Percentiles rank a stretch among this genome's conserved stretches.
phyloP scores from a whole-genome alignment of 2,888 invertebrate genomes.

The Orthonevra nobilis region DNA sequence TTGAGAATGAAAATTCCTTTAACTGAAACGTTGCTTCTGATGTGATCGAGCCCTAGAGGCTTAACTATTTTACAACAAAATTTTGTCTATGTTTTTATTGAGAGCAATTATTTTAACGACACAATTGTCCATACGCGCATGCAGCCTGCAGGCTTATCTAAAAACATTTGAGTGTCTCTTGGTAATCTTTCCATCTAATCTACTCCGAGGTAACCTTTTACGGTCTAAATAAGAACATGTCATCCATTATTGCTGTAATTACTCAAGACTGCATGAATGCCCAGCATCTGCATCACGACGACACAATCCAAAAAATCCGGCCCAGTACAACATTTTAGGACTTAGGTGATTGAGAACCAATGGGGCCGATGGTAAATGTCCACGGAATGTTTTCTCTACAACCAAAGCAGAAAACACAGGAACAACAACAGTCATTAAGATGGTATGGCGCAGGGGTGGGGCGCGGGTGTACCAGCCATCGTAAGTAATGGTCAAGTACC shows the following conservation, averaged over 20 bases:
- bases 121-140: too few relatives aligned
- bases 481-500: constrained; percentile 38
- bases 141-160: too few relatives aligned
- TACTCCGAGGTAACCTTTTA: not conserved
- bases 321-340: constrained; percentile 27
- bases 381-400: constrained; percentile 24
- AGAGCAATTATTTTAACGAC: too few relatives aligned
- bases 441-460: not conserved
- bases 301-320: constrained; percentile 40
- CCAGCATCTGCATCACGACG: constrained; percentile 20
- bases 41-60: too few relatives aligned
- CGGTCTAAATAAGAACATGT: constrained; percentile 47
- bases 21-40: too few relatives aligned
- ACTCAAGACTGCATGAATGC: constrained; percentile 48
- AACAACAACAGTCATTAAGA: constrained; percentile 39
- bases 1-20: too few relatives aligned
- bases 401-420: constrained; percentile 8
- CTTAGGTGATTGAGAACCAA: constrained; percentile 55
- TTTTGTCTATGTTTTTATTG: too few relatives aligned
- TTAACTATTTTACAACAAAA: too few relatives aligned
- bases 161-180: too few relatives aligned
- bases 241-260: constrained; percentile 59
- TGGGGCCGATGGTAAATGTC: constrained; percentile 22
- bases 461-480: constrained; percentile 14
- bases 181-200: too few relatives aligned